Evolutionary conservation across 2,797 vertebrate species (phyloP).

Genomic region (Sparidentex hasta): DNA sequence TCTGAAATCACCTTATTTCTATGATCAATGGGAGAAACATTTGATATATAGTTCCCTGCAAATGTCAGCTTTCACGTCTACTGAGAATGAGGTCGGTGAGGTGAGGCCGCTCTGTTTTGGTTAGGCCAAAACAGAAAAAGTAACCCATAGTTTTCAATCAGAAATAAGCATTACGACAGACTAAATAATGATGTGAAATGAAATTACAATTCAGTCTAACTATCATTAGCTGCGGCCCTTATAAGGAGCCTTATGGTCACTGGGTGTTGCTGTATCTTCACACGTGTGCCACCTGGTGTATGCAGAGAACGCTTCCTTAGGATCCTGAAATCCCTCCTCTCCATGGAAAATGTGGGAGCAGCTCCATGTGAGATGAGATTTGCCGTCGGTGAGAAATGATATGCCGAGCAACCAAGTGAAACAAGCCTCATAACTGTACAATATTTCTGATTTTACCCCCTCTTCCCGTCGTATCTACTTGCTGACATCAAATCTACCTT

Average conservation of each 20-base stretch:
- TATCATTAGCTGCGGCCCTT: background rate
- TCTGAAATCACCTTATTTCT: too few relatives aligned
- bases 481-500: constrained; percentile 68
- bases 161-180: background rate
- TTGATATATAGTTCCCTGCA: background rate
- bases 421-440: constrained; percentile 12
- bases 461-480: constrained; percentile 41
- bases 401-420: constrained; percentile 21
- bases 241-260: background rate
- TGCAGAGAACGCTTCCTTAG: background rate
- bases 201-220: background rate
- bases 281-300: background rate
- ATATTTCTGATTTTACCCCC: constrained; percentile 31
- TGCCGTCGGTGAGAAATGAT: constrained; percentile 28
- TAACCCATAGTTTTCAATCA: background rate
- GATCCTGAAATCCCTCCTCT: constrained; percentile 9
- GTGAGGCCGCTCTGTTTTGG: too few relatives aligned
- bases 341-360: constrained; percentile 15
- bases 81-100: background rate
- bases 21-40: too few relatives aligned
- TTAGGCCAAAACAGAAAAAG: background rate
- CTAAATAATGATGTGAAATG: background rate
- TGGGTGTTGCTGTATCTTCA: background rate
- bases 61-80: background rate
- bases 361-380: constrained; percentile 36